phyloP scores from a whole-genome alignment of 2,113 vertebrate genomes.

The Neotragus moschatus region DNA sequence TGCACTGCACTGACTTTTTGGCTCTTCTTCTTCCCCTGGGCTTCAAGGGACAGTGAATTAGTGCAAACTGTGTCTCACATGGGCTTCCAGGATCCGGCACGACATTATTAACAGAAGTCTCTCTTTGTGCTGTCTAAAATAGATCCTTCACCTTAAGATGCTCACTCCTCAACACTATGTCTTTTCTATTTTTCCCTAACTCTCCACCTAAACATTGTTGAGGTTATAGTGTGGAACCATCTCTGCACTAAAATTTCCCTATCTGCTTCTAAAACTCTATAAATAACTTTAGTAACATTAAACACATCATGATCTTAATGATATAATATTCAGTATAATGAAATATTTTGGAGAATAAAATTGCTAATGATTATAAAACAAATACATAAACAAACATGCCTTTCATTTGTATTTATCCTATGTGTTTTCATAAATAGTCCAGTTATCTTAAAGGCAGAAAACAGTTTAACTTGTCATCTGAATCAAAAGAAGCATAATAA shows the following conservation, averaged over 20 bases:
- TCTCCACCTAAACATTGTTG: neutral
- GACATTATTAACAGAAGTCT: neutral
- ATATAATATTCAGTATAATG: neutral
- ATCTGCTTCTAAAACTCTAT: neutral
- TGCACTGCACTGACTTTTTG: neutral
- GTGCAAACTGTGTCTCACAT: neutral
- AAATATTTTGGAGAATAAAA: neutral
- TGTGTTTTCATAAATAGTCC: neutral
- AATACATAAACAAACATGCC: neutral
- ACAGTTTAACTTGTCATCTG: neutral
- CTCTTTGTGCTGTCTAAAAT: neutral
- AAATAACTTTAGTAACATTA: neutral
- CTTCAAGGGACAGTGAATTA: neutral
- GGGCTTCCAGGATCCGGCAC: neutral
- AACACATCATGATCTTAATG: neutral
- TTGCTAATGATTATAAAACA: neutral
- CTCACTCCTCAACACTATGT: neutral
- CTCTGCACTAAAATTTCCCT: neutral
- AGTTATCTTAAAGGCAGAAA: neutral
- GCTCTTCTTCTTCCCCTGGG: neutral
- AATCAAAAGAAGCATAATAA: neutral
- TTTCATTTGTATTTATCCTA: neutral
- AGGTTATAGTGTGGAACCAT: neutral
- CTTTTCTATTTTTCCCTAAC: neutral
- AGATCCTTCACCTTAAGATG: neutral